A percentile compares a stretch with the other conserved stretches of the same genome.
phyloP scores from a whole-genome alignment of 1,140 invertebrate species.

The Brachionus rotundiformis region DNA sequence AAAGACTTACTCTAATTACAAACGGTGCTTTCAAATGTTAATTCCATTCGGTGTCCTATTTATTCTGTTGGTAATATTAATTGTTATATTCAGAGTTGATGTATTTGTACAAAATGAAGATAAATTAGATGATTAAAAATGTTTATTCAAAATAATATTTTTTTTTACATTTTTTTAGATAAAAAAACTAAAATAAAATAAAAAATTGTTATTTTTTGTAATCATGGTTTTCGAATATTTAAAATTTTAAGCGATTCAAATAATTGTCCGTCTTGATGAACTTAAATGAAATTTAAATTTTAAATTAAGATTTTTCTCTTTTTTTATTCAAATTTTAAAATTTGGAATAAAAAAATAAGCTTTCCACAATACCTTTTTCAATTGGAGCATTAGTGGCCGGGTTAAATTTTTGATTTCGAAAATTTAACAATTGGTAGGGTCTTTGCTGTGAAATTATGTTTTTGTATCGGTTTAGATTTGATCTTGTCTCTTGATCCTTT shows the following conservation, averaged over 20 bases:
- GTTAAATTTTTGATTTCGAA: slow-evolving; percentile 13
- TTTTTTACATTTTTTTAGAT: background rate
- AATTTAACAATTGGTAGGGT: background rate
- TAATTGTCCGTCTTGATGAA: background rate
- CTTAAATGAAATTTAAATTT: background rate
- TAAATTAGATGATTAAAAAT: slow-evolving; percentile 23
- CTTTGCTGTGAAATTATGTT: background rate
- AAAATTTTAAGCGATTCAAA: slow-evolving; percentile 13
- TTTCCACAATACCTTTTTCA: background rate
- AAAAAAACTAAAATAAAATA: background rate
- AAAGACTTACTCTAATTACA: slow-evolving; percentile 15
- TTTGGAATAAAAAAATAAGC: too few relatives aligned
- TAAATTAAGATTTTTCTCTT: background rate
- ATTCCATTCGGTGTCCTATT: background rate
- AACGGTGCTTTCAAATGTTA: background rate
- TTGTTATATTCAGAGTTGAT: slow-evolving; percentile 46
- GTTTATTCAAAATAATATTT: slow-evolving; percentile 11
- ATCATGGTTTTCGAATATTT: slow-evolving; percentile 24
- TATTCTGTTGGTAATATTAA: slow-evolving; percentile 6
- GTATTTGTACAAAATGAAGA: slow-evolving; percentile 29
- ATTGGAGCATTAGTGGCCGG: background rate
- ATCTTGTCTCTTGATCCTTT: background rate
- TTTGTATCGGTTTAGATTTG: background rate
- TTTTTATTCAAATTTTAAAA: background rate
- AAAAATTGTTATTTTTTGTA: background rate